Conservation (phyloP, 2,797 vertebrate genomes). For the Moxostoma hubbsi region DNA sequence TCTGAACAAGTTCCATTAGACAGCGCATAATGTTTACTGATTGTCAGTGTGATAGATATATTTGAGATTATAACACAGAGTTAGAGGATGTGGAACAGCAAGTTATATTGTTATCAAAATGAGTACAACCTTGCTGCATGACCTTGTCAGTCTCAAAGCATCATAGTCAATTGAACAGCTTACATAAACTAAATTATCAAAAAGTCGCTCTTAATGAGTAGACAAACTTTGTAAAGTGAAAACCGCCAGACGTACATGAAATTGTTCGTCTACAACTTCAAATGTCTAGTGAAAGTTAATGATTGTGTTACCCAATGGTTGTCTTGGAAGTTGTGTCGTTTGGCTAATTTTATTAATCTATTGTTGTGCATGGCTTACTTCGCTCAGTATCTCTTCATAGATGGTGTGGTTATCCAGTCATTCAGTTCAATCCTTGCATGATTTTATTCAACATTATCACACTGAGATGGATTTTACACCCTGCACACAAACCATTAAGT, state of each 20-base stretch:
- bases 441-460: slow-evolving; percentile 38
- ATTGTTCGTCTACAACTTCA: slow-evolving; percentile 6
- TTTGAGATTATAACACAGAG: not conserved
- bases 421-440: slow-evolving; percentile 36
- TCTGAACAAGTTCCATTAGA: slow-evolving; percentile 38
- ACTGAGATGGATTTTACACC: slow-evolving; percentile 25
- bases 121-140: not conserved
- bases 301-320: slow-evolving; percentile 13
- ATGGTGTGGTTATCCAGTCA: slow-evolving; percentile 21
- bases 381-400: slow-evolving; percentile 5
- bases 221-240: slow-evolving; percentile 27
- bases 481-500: slow-evolving; percentile 20
- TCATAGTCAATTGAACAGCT: slow-evolving; percentile 6
- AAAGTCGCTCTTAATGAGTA: slow-evolving; percentile 17
- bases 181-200: slow-evolving; percentile 21
- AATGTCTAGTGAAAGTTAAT: slow-evolving; percentile 14
- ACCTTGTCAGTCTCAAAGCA: slow-evolving; percentile 14
- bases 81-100: not conserved
- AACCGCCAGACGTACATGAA: slow-evolving; percentile 20
- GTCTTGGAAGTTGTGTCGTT: slow-evolving; percentile 18
- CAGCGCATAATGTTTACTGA: slow-evolving; percentile 10
- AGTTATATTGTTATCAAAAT: slow-evolving; percentile 17
- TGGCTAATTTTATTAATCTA: slow-evolving; percentile 40
- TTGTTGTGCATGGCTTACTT: slow-evolving; percentile 29
- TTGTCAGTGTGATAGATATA: not conserved